Percentiles rank a stretch among this genome's conserved stretches.
phyloP scores from a whole-genome alignment of 2,888 invertebrate genomes.

The Machimus rusticus region DNA sequence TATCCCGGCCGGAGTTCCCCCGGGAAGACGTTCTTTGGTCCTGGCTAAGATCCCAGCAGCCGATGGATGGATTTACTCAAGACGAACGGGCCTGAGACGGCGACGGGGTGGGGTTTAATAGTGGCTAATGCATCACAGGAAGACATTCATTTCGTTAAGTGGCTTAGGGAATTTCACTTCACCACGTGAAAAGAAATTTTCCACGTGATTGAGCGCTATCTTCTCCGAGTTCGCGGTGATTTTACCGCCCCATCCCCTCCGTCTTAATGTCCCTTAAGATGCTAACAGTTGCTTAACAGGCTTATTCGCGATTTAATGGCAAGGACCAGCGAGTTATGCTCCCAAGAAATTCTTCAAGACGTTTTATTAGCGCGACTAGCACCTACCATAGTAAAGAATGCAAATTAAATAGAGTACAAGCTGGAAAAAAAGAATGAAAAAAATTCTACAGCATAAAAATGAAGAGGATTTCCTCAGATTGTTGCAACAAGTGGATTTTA shows the following conservation, averaged over 20 bases:
- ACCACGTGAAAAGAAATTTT: slow-evolving; percentile 53
- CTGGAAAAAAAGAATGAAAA: neutral
- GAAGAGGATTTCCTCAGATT: neutral
- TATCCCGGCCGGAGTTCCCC: neutral
- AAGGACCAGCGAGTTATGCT: neutral
- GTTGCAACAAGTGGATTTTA: neutral
- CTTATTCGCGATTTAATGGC: neutral
- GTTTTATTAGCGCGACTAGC: neutral
- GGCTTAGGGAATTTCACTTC: slow-evolving; percentile 51
- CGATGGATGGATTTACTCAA: neutral
- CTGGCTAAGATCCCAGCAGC: neutral
- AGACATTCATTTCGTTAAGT: slow-evolving; percentile 60
- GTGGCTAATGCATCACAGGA: slow-evolving; percentile 49
- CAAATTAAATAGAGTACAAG: neutral
- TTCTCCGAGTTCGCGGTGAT: neutral
- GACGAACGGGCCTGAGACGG: neutral
- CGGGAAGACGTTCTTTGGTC: neutral
- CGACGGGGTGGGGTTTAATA: neutral
- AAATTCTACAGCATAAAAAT: neutral
- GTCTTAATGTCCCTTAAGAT: neutral
- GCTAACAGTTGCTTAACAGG: slow-evolving; percentile 2
- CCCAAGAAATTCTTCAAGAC: neutral
- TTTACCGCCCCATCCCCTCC: neutral
- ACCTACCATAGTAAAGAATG: neutral
- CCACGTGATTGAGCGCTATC: slow-evolving; percentile 54